phyloP scores from a whole-genome alignment of 2,888 invertebrate species.

The Tipula confusa region DNA sequence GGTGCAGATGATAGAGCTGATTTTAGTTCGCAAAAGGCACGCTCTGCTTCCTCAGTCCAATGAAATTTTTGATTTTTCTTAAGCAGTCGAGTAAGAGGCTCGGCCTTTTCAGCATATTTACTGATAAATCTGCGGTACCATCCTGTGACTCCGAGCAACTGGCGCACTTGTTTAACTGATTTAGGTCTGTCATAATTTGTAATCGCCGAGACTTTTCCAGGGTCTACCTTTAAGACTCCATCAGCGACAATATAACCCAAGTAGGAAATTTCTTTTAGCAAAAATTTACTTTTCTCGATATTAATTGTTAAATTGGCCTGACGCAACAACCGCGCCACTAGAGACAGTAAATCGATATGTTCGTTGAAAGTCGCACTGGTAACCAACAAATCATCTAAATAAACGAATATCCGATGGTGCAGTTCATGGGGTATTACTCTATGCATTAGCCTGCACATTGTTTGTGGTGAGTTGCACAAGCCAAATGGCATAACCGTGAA shows the following conservation, averaged over 20 bases:
- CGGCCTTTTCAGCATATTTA: constrained; percentile 37
- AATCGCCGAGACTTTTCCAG: background rate
- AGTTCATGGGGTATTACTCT: too few relatives aligned
- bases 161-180: background rate
- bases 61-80: background rate
- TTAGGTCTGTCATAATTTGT: background rate
- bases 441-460: too few relatives aligned
- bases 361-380: too few relatives aligned
- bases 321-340: too few relatives aligned
- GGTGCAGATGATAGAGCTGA: background rate
- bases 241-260: background rate
- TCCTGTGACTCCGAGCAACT: background rate
- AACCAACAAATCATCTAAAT: too few relatives aligned
- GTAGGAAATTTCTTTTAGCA: background rate
- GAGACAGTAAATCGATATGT: too few relatives aligned
- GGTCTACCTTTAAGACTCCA: background rate
- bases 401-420: too few relatives aligned
- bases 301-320: too few relatives aligned
- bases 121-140: constrained; percentile 42
- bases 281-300: background rate
- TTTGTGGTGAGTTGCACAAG: too few relatives aligned
- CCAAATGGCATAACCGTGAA: too few relatives aligned
- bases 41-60: too few relatives aligned
- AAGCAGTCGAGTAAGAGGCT: constrained; percentile 38
- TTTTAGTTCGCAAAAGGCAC: background rate